Conservation (phyloP, 2,797 vertebrate genomes). For the Anableps anableps region DNA sequence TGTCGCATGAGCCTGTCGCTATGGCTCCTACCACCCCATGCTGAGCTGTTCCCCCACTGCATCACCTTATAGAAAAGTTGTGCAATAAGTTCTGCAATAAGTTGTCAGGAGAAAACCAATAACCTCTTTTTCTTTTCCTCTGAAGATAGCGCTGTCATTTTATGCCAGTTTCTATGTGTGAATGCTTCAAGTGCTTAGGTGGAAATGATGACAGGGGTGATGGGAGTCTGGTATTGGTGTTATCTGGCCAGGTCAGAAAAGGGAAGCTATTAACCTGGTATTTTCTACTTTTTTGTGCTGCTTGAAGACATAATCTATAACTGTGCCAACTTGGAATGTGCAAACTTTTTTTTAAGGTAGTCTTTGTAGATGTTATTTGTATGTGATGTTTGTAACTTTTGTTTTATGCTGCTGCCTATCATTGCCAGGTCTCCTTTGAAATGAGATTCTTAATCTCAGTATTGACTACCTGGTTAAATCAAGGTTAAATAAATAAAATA, state of each 20-base stretch:
- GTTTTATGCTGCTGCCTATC: no score
- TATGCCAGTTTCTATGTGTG: constrained; percentile 25
- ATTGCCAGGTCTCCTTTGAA: no score
- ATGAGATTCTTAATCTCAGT: no score
- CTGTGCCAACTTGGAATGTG: no score
- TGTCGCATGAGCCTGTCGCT: constrained; percentile 34
- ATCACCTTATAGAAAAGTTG: constrained; percentile 46
- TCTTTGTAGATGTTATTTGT: no score
- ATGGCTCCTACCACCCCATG: constrained; percentile 29
- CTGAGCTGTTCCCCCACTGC: constrained; percentile 42
- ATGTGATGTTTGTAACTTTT: no score
- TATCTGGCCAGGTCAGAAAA: constrained; percentile 53
- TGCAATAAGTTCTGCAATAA: constrained; percentile 48
- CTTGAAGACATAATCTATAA: constrained; percentile 54
- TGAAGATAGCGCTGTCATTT: constrained; percentile 41
- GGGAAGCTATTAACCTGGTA: constrained; percentile 32
- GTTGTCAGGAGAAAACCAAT: constrained; percentile 42
- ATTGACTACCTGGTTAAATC: no score
- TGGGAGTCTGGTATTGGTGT: constrained; percentile 29
- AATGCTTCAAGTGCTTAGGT: constrained; percentile 21
- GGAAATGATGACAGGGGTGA: constrained; percentile 42
- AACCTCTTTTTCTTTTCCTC: constrained; percentile 28
- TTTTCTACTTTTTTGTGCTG: constrained; percentile 19
- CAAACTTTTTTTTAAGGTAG: no score
- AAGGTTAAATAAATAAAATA: no score